Conservation (phyloP, 2,888 invertebrate species). For the Synanthedon andrenaeformis region DNA sequence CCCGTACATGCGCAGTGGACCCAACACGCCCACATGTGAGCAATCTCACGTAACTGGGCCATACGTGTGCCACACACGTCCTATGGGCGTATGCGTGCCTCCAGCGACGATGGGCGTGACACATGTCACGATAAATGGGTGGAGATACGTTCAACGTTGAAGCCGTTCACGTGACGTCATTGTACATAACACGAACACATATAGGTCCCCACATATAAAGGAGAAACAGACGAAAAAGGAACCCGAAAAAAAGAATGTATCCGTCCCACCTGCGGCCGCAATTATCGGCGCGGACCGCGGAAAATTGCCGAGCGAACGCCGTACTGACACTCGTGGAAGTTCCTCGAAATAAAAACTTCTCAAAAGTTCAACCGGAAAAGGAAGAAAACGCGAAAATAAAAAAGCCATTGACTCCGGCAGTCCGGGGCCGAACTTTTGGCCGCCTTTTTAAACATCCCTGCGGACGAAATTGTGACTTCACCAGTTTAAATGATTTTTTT, state of each 20-base stretch:
- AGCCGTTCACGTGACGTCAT: conserved; percentile 14
- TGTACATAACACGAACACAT: too few relatives aligned
- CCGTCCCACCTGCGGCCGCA: conserved; percentile 57
- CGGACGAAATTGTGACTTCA: conserved; percentile 41
- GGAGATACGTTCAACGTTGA: conserved; percentile 26
- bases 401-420: conserved; percentile 64
- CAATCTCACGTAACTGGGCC: conserved; percentile 38
- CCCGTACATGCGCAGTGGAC: conserved; percentile 47
- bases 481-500: conserved; percentile 20
- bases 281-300: conserved; percentile 64
- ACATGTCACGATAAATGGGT: conserved; percentile 29
- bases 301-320: conserved; percentile 62
- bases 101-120: conserved; percentile 38
- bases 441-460: conserved; percentile 55
- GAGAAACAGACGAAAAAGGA: not conserved
- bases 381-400: conserved; percentile 65
- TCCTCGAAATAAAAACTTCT: conserved; percentile 61
- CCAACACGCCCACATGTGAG: conserved; percentile 46
- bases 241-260: conserved; percentile 23
- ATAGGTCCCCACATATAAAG: not conserved
- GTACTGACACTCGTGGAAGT: conserved; percentile 67
- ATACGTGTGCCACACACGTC: conserved; percentile 28
- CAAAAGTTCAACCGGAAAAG: conserved; percentile 62
- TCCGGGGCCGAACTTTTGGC: conserved; percentile 52
- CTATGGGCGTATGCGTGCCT: conserved; percentile 35